phyloP scores from a whole-genome alignment of 2,888 invertebrate genomes.

The Anarsia innoxiella region DNA sequence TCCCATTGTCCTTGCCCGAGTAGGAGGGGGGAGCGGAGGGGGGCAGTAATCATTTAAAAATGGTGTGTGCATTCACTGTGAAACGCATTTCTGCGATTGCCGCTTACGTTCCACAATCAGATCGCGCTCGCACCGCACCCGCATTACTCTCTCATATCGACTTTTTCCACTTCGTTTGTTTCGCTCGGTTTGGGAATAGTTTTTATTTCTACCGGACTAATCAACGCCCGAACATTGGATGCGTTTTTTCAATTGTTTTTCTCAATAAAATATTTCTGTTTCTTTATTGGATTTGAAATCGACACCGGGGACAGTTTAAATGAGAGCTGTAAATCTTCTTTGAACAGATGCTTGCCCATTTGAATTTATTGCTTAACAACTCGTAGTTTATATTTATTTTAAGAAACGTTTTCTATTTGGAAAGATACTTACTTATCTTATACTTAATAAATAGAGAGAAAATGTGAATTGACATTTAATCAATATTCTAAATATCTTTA shows the following conservation, averaged over 20 bases:
- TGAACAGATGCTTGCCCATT: slow-evolving; percentile 1
- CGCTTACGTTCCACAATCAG: slow-evolving; percentile 64
- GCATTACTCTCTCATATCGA: slow-evolving; percentile 55
- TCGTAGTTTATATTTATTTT: no score
- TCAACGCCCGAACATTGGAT: slow-evolving; percentile 60
- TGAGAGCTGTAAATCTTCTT: slow-evolving; percentile 8
- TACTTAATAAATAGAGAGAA: no score
- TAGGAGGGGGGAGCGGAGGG: slow-evolving; percentile 10
- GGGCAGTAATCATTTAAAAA: slow-evolving; percentile 55
- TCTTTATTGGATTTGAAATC: slow-evolving; percentile 10
- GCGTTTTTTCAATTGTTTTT: slow-evolving; percentile 40
- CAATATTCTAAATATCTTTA: no score
- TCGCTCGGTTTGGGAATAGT: slow-evolving; percentile 64
- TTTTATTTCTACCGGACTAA: slow-evolving; percentile 67
- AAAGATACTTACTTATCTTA: no score
- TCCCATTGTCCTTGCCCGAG: slow-evolving; percentile 8
- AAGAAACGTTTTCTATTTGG: no score
- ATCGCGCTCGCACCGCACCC: slow-evolving; percentile 28
- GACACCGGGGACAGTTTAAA: slow-evolving; percentile 8
- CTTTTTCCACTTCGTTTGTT: slow-evolving; percentile 71
- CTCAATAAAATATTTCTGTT: slow-evolving; percentile 14
- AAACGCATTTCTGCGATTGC: slow-evolving; percentile 64
- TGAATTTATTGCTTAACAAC: no score
- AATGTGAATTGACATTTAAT: no score
- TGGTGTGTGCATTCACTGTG: slow-evolving; percentile 54